These are phyloP conservation scores for Epinephelus coioides DNA, from an alignment of 2,797 vertebrate species.

Conservation along the genomic window DNA sequence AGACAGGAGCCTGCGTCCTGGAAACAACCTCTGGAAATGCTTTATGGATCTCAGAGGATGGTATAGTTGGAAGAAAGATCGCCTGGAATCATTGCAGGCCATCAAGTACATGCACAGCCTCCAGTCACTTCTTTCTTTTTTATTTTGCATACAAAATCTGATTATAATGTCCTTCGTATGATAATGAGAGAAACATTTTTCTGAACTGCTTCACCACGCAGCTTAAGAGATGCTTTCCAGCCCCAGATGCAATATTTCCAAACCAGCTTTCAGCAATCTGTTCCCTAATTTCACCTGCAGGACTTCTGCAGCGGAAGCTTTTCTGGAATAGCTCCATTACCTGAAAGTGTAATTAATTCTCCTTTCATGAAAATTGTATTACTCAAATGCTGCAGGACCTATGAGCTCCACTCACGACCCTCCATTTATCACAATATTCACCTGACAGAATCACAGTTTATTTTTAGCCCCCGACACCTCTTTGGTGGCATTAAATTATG, in stretches of 20 bases:
- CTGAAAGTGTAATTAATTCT: conserved; percentile 85
- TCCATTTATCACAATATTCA: conserved; percentile 83
- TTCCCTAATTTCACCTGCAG: conserved; percentile 59
- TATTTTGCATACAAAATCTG: conserved; percentile 20
- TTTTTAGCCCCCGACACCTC: conserved; percentile 82
- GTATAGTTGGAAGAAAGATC: conserved; percentile 18
- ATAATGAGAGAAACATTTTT: conserved; percentile 27
- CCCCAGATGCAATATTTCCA: conserved; percentile 34
- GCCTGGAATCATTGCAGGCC: conserved; percentile 4
- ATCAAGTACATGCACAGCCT: conserved; percentile 13
- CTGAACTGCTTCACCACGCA: background rate
- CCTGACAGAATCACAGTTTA: conserved; percentile 81
- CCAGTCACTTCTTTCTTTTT: background rate
- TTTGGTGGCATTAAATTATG: conserved; percentile 82
- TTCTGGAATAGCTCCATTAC: conserved; percentile 81
- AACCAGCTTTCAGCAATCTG: conserved; percentile 55
- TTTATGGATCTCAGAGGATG: conserved; percentile 57
- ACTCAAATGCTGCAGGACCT: conserved; percentile 78
- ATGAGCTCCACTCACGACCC: conserved; percentile 69
- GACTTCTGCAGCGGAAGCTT: conserved; percentile 52
- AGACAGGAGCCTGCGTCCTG: conserved; percentile 17
- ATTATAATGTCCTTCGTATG: conserved; percentile 29
- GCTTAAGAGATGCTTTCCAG: background rate
- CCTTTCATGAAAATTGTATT: conserved; percentile 85
- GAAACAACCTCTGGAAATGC: conserved; percentile 50